Evolutionary conservation across 2,797 vertebrate species (phyloP).

Genomic region (Lithobates pipiens): DNA sequence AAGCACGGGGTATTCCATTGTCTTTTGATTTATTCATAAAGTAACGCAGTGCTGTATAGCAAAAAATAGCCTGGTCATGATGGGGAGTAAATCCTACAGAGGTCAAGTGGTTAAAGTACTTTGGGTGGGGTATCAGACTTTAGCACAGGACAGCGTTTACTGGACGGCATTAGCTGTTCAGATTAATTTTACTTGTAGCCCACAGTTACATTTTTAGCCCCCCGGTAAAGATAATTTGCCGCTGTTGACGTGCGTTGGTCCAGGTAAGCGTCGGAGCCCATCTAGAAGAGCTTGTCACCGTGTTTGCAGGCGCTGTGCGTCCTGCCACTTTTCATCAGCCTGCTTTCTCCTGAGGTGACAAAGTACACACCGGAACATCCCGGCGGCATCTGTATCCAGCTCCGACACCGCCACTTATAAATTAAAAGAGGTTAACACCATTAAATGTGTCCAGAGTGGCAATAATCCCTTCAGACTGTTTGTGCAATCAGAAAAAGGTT

Average conservation of each 20-base stretch:
- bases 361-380: conserved; percentile 18
- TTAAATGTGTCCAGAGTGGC: conserved; percentile 40
- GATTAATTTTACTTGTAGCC: too few relatives aligned
- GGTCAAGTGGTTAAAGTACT: too few relatives aligned
- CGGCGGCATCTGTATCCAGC: conserved; percentile 11
- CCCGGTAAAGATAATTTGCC: not conserved
- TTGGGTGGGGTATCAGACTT: too few relatives aligned
- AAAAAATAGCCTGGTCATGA: too few relatives aligned
- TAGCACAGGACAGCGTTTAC: too few relatives aligned
- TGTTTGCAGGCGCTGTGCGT: not conserved
- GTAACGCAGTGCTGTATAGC: too few relatives aligned
- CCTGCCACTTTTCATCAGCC: conserved; percentile 35
- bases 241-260: not conserved
- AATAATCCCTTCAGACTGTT: conserved; percentile 48
- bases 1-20: too few relatives aligned
- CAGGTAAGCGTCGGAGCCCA: not conserved
- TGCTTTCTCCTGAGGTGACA: conserved; percentile 38
- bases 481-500: conserved; percentile 37
- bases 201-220: too few relatives aligned
- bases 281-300: not conserved
- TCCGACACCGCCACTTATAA: conserved; percentile 4
- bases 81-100: too few relatives aligned
- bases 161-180: too few relatives aligned
- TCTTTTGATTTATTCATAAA: too few relatives aligned
- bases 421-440: conserved; percentile 37